phyloP scores from a whole-genome alignment of 2,797 vertebrate genomes.

The Bucorvus abyssinicus region DNA sequence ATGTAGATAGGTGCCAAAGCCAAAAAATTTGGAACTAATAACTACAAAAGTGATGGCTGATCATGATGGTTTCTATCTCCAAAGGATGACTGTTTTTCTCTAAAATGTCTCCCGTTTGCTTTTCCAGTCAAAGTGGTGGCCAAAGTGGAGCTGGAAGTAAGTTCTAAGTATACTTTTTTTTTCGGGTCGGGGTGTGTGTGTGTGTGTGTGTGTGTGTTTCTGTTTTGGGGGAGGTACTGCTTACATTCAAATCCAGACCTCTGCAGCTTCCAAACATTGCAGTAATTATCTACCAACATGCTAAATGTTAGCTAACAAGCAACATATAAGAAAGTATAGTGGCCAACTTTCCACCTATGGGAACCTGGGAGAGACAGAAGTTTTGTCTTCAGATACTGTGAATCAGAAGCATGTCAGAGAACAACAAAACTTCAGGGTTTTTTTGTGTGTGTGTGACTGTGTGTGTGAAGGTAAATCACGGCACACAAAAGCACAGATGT shows the following conservation, averaged over 20 bases:
- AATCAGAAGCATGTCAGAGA: neutral
- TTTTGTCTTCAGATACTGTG: neutral
- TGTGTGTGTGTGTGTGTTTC: no score
- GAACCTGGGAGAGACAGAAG: neutral
- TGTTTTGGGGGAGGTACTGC: neutral
- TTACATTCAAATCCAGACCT: neutral
- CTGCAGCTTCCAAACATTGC: neutral
- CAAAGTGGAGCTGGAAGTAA: constrained; percentile 79
- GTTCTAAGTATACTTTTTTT: constrained; percentile 14
- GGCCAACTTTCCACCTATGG: neutral
- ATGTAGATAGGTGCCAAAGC: neutral
- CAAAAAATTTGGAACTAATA: neutral
- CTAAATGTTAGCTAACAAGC: neutral
- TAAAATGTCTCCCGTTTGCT: constrained; percentile 33
- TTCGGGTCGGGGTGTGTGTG: no score
- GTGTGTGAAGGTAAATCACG: neutral
- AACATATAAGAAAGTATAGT: neutral
- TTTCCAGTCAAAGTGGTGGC: constrained; percentile 73
- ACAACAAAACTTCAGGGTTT: neutral
- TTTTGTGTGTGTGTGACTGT: neutral
- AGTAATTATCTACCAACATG: neutral
- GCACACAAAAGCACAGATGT: neutral
- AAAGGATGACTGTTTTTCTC: neutral
- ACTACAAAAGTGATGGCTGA: neutral
- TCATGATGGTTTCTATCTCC: neutral